Base-by-base conservation (phyloP, 2,888 invertebrate species). In the Drosophila phalerata region DNA sequence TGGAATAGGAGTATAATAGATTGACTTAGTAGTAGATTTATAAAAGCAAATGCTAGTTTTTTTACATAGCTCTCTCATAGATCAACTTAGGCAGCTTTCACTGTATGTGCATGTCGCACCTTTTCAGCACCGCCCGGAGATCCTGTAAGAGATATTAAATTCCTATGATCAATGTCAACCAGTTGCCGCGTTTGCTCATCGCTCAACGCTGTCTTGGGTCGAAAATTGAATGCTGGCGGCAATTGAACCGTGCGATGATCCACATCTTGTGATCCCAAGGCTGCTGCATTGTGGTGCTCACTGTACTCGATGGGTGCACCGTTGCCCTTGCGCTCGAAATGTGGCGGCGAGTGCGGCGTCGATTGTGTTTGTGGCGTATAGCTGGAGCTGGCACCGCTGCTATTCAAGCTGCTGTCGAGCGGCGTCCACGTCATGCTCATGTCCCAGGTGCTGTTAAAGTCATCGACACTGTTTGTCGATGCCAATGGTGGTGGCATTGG, bases 81-180 rank as follows among this genome's bases (percentile, higher is more conserved):
- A 28, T 28, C 28, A 28, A 28, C 28, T 47, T 47, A 9, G 4
- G 15, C 47, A 47, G 15, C 28, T 9, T 28, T 47, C 2, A 47
- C n/a, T 45, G 25, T 15, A 5, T 15, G 32, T n/a, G 1, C 10
- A 6, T 30, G 38, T 32, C 73, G 34, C 47, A 85, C 85, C 86
- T 85, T 85, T n/a, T 85, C 85, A 9, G 70, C 69, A 5, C 69
- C 73, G 10, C 91, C 93, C 0, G 95, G 95, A 22, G 95, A 96
- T 38, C 97, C 96, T 11, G 97, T 97, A 55, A 97, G 92, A 66
- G 97, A 96, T 88, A 97, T 97, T 69, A 97, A 92, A 93, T 97
- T 97, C 78, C 97, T 94, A 89, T 97, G 97, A 91, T 97, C 97
- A 52, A 97, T 95, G 90, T 97, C 97, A 91, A 94, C 96, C 92